Evolutionary conservation across 1,140 invertebrate species (phyloP), one percentile per base, ranked within the genome.

Genomic region (Drosophila tropicalis): DNA sequence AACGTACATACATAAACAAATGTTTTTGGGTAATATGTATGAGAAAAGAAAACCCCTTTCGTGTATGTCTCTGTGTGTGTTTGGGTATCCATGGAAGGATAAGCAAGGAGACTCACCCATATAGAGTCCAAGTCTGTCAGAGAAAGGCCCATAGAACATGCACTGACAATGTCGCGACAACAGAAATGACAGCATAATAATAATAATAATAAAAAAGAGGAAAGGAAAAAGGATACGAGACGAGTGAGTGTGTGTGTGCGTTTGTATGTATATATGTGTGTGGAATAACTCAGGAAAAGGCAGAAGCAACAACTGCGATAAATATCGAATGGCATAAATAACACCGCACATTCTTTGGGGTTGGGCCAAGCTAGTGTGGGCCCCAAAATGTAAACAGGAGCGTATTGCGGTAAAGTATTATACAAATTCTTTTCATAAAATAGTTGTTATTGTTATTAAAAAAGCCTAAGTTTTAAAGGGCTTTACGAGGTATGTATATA

Each of bases 141-240:
- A 60, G 41, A 67, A 56, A 62, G 58, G 61, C 47, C 57, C 62
- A 19, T 54, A 67, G 67, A 87, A 76, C 77, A 62, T 71, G 64
- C 63, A 67, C 79, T 86, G 83, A 86, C 79, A 89, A 89, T 79
- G 83, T 89, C 83, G 83, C 83, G 84, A 87, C 83, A 87, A 77
- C 79, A 77, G 76, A 70, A 84, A 89, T 83, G 83, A 83, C 83
- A 87, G 79, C 84, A 89, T 83, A 89, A 87, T 87, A 87, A 89
- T 89, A 87, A 87, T 89, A 87, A 83, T 73, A 79, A 79, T 58
- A 76, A 81, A 80, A 76, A 80, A 68, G 81, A 63, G 72, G 75
- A 57, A 32, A 60, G 5, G 41, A 29, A 17, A 55, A 36, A 22
- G 15, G 51, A 56, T 25, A 36, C 64, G 58, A 12, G 54, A 51